phyloP scores from a whole-genome alignment of 2,113 vertebrate species.

The Odobenus rosmarus region DNA sequence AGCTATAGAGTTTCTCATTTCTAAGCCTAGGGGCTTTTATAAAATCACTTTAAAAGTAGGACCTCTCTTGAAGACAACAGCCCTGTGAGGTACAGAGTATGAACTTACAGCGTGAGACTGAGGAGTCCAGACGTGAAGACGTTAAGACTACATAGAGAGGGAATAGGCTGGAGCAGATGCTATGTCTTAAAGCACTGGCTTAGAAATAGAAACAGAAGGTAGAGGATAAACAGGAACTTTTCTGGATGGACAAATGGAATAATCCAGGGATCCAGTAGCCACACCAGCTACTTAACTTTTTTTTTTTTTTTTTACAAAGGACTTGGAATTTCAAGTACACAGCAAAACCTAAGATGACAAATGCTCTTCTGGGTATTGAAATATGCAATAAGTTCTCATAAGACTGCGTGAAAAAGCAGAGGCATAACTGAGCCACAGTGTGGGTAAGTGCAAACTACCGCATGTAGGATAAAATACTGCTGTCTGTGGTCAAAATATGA shows the following conservation, averaged over 20 bases:
- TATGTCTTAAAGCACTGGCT: background rate
- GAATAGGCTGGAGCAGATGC: constrained; percentile 14
- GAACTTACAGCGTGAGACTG: background rate
- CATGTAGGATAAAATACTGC: background rate
- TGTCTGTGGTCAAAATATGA: constrained; percentile 7
- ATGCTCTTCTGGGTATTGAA: constrained; percentile 12
- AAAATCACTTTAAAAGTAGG: constrained; percentile 58
- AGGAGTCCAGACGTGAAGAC: background rate
- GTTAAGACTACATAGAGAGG: background rate
- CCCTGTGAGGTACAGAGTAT: background rate
- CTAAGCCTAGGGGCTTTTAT: constrained; percentile 52
- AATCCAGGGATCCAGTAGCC: constrained; percentile 48
- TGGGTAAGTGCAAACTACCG: background rate
- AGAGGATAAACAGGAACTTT: constrained; percentile 55
- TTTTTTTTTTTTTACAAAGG: background rate
- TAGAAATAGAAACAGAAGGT: constrained; percentile 61
- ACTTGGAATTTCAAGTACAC: constrained; percentile 43
- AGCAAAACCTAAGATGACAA: constrained; percentile 41
- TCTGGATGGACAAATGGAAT: constrained; percentile 56
- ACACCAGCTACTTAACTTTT: constrained; percentile 45
- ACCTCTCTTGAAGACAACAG: constrained; percentile 51
- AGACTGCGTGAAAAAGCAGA: background rate
- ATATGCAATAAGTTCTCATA: background rate
- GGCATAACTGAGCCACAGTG: background rate
- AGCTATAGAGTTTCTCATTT: constrained; percentile 61